Conservation (phyloP, 2,113 vertebrate species). For the Ictalurus furcatus region DNA sequence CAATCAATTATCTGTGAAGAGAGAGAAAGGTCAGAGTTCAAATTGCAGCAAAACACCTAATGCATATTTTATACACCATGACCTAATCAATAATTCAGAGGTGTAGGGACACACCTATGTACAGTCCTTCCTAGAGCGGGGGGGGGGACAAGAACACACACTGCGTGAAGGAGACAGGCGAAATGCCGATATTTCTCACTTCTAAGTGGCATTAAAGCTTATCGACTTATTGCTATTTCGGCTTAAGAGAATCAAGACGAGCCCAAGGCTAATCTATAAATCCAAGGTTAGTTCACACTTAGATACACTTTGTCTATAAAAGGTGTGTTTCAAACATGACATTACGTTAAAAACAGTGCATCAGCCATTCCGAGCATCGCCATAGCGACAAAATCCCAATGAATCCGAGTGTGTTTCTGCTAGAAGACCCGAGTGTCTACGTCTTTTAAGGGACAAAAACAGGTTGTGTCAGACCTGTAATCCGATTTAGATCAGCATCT, state of each 20-base stretch:
- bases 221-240: slow-evolving; percentile 34
- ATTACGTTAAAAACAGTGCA: background rate
- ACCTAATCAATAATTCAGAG: background rate
- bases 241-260: slow-evolving; percentile 20
- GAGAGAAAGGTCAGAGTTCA: background rate
- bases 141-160: background rate
- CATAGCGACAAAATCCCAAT: background rate
- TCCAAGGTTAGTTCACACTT: background rate
- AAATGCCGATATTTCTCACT: background rate
- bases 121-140: background rate
- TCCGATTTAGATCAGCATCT: slow-evolving; percentile 3
- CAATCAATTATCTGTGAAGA: background rate
- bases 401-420: background rate
- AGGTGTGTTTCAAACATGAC: background rate
- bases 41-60: slow-evolving; percentile 4
- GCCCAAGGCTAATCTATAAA: background rate
- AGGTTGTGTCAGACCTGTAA: slow-evolving; percentile 11
- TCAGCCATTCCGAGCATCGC: background rate
- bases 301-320: background rate
- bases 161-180: background rate
- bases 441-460: background rate
- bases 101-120: background rate
- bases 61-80: background rate
- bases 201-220: slow-evolving; percentile 21
- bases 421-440: background rate